Evolutionary conservation across 2,797 vertebrate species (phyloP).

Genomic region (Hyperoplus immaculatus): DNA sequence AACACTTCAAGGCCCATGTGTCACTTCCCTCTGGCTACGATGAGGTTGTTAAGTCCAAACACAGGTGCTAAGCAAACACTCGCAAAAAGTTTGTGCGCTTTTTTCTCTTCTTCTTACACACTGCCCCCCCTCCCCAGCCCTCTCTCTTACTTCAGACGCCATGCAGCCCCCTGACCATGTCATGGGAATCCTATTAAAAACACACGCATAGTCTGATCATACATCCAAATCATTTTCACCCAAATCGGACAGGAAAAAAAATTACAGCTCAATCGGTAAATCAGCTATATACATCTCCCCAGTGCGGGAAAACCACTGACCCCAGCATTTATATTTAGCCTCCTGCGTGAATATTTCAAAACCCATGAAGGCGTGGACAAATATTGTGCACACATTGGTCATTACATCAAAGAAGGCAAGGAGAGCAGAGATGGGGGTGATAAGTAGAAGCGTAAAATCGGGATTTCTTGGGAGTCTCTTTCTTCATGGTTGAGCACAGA

Average conservation of each 20-base stretch:
- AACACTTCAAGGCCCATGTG: constrained; percentile 69
- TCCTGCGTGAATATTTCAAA: constrained; percentile 54
- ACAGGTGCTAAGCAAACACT: constrained; percentile 77
- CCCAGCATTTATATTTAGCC: constrained; percentile 28
- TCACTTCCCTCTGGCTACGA: constrained; percentile 65
- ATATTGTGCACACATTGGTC: constrained; percentile 30
- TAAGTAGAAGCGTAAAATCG: constrained; percentile 32
- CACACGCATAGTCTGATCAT: constrained; percentile 1
- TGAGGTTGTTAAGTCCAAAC: constrained; percentile 58
- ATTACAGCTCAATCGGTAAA: constrained; percentile 35
- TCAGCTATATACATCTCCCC: neutral
- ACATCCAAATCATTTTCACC: constrained; percentile 59
- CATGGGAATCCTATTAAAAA: constrained; percentile 75
- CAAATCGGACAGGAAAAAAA: constrained; percentile 17
- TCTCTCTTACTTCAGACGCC: constrained; percentile 44
- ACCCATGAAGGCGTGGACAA: neutral
- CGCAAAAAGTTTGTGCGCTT: constrained; percentile 43
- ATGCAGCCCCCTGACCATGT: constrained; percentile 57
- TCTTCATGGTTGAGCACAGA: constrained; percentile 7
- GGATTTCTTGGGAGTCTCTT: constrained; percentile 32
- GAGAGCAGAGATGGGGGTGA: constrained; percentile 32
- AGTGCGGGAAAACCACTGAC: constrained; percentile 30
- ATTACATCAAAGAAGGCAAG: constrained; percentile 42
- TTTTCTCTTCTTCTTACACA: neutral
- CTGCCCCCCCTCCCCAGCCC: constrained; percentile 25